Conservation (phyloP, 2,113 vertebrate genomes). For the Brevimyrus niger region DNA sequence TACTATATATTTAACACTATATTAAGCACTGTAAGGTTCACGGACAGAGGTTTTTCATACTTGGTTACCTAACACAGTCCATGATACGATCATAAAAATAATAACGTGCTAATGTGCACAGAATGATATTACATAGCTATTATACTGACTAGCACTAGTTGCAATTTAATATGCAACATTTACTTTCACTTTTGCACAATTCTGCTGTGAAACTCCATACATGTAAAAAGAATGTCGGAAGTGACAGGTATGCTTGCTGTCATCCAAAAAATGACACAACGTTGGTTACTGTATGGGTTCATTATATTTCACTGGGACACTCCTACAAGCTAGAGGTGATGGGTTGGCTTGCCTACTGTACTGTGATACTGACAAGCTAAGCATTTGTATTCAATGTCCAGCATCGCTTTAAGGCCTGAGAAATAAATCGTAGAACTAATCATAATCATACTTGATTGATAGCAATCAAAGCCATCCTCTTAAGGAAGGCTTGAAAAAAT, state of each 20-base stretch:
- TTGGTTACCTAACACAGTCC: not conserved
- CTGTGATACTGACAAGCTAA: not conserved
- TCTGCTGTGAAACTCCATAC: not conserved
- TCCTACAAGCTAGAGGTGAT: not conserved
- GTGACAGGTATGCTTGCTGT: not conserved
- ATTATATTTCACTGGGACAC: not conserved
- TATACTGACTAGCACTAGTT: not conserved
- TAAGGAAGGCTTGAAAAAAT: not conserved
- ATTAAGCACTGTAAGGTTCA: not conserved
- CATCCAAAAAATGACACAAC: not conserved
- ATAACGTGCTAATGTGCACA: not conserved
- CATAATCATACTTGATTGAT: not conserved
- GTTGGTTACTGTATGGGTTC: not conserved
- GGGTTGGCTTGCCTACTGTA: not conserved
- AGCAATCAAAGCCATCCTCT: constrained; percentile 10
- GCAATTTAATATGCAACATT: not conserved
- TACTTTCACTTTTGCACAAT: not conserved
- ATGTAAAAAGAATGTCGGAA: not conserved
- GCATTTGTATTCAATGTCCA: not conserved
- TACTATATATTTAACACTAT: not conserved
- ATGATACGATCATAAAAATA: not conserved
- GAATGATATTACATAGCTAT: not conserved
- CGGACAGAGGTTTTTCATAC: not conserved
- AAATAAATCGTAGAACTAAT: not conserved
- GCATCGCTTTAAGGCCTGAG: not conserved